These are phyloP conservation scores for Urosaurus nigricauda DNA, from an alignment of 2,797 vertebrate species.

Conservation along the genomic window DNA sequence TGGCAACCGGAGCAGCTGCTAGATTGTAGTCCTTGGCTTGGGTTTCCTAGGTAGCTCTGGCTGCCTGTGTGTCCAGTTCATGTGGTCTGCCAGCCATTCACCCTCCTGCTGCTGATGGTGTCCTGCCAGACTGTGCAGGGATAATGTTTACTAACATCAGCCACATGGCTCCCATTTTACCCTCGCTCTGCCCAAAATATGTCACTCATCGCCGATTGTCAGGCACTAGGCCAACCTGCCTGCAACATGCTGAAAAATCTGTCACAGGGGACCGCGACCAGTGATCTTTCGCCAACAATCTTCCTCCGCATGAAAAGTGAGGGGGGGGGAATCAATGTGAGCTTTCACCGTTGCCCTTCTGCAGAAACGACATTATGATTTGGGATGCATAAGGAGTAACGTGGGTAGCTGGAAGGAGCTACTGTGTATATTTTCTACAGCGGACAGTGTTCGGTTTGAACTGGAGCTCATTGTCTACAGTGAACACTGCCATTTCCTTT, in stretches of 20 bases:
- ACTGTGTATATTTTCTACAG: background rate
- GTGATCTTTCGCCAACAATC: constrained; percentile 31
- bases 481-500: background rate
- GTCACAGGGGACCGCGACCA: constrained; percentile 58
- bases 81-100: constrained; percentile 82
- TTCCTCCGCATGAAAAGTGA: constrained; percentile 22
- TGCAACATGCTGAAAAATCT: constrained; percentile 69
- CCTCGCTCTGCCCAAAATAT: constrained; percentile 85
- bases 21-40: constrained; percentile 84
- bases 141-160: constrained; percentile 95
- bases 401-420: background rate
- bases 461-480: constrained; percentile 14
- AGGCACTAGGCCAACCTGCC: constrained; percentile 80
- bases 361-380: constrained; percentile 10
- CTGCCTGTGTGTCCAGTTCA: constrained; percentile 80
- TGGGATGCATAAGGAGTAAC: constrained; percentile 22
- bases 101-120: constrained; percentile 81
- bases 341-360: constrained; percentile 32
- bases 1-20: constrained; percentile 95
- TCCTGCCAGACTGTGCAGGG: constrained; percentile 85
- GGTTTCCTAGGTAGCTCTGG: constrained; percentile 76
- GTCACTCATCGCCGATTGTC: constrained; percentile 81
- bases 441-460: constrained; percentile 1
- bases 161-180: constrained; percentile 86
- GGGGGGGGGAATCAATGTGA: constrained; percentile 52